Evolutionary conservation across 2,113 vertebrate species (phyloP), one percentile per base, ranked within the genome.

Genomic region (Elephantulus edwardii): DNA sequence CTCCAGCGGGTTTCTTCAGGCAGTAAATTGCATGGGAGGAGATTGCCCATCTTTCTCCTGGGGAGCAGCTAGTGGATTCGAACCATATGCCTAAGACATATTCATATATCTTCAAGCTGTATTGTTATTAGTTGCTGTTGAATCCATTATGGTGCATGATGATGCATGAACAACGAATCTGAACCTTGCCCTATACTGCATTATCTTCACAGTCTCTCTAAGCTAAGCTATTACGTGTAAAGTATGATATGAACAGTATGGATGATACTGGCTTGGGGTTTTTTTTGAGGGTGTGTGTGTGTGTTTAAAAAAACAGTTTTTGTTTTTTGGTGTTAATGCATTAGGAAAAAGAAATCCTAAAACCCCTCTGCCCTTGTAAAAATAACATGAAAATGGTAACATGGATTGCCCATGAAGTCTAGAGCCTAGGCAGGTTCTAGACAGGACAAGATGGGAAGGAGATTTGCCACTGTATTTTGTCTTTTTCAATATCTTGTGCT

Each of bases 401-500:
- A 10, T 26, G 64, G 33, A 33, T 92, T 86, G 64, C 52, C 24
- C 83, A 6, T 70, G 66, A 68, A 30, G 44, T 60, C 52, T 79
- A 77, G 72, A 24, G 35, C 22, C 68, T 91, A 11, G 3, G 7
- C 28, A 72, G 48, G 33, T 30, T 54, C 20, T 77, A 16, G 17
- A 62, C 14, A 60, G 19, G 24, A 62, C 10, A 68, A 28, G n/a
- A 26, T 20, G 26, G 58, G 42, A 46, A 84, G 62, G 52, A 70
- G 26, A 88, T n/a, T 70, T 76, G n/a, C 52, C 40, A n/a, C n/a
- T 56, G 26, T 9, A n/a, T 16, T 80, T 20, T 70, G 10, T 91
- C 33, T 80, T 93, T 80, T 93, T 83, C 74, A 35, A 78, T 17
- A 33, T 22, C 74, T 72, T 92, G 19, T 77, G 79, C 42, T 88